phyloP scores from a whole-genome alignment of 2,888 invertebrate genomes.

The Listrodromus nycthemerus region DNA sequence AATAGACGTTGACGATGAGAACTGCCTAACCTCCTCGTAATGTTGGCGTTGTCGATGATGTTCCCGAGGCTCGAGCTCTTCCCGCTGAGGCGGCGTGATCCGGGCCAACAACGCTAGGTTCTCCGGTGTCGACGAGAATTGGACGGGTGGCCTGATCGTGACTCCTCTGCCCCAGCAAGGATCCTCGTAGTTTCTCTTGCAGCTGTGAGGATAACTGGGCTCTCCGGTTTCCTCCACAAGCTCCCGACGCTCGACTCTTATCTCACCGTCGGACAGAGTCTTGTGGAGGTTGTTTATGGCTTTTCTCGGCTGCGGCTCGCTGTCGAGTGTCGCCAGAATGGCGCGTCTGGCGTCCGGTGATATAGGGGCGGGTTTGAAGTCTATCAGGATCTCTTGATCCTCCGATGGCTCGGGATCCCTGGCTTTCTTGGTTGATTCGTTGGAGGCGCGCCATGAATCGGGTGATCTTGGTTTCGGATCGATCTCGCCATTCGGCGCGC shows the following conservation, averaged over 20 bases:
- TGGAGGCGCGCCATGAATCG: background rate
- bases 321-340: conserved; percentile 76
- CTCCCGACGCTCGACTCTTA: conserved; percentile 85
- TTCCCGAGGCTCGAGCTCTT: conserved; percentile 64
- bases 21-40: conserved; percentile 78
- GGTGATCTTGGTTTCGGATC: conserved; percentile 39
- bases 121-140: conserved; percentile 83
- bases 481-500: conserved; percentile 77
- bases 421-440: conserved; percentile 19
- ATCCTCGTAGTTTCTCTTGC: conserved; percentile 82
- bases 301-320: conserved; percentile 82
- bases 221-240: conserved; percentile 83
- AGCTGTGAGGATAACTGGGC: conserved; percentile 83
- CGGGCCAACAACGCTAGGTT: conserved; percentile 80
- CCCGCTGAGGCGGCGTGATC: conserved; percentile 77
- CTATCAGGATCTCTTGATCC: conserved; percentile 93
- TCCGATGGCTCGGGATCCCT: conserved; percentile 78
- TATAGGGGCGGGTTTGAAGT: conserved; percentile 92
- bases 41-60: conserved; percentile 66
- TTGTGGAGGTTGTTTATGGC: conserved; percentile 88
- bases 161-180: conserved; percentile 77
- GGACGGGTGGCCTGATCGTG: conserved; percentile 79
- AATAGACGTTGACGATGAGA: background rate
- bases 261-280: conserved; percentile 93
- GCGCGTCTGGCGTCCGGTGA: conserved; percentile 87